phyloP scores from a whole-genome alignment of 2,888 invertebrate species.

The Perizoma flavofasciatum region DNA sequence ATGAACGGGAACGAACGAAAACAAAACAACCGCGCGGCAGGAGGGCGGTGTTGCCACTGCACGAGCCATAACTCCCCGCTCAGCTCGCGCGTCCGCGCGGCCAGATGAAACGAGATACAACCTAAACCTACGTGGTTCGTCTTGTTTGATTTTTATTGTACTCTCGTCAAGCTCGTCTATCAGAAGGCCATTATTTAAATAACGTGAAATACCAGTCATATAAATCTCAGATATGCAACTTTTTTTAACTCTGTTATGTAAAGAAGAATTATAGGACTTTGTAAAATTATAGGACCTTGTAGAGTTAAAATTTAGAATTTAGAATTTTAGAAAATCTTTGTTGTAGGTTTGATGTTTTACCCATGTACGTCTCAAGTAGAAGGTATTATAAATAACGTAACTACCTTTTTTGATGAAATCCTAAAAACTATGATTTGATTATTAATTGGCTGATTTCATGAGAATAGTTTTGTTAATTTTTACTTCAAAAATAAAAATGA shows the following conservation, averaged over 20 bases:
- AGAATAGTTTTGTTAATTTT: too few species aligned
- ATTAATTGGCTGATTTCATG: too few species aligned
- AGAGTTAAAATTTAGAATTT: too few species aligned
- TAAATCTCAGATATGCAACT: slow-evolving; percentile 47
- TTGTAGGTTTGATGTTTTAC: too few species aligned
- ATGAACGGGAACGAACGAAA: slow-evolving; percentile 52
- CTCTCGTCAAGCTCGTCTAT: slow-evolving; percentile 33
- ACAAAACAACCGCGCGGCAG: slow-evolving; percentile 66
- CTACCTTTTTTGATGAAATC: too few species aligned
- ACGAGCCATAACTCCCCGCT: slow-evolving; percentile 53
- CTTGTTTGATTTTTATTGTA: slow-evolving; percentile 36
- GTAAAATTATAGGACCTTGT: too few species aligned
- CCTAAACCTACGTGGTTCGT: slow-evolving; percentile 38
- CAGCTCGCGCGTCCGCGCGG: slow-evolving; percentile 29
- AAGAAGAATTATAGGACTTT: too few species aligned
- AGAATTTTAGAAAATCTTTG: too few species aligned
- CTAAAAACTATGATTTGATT: too few species aligned
- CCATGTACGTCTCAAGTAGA: too few species aligned
- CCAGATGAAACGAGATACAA: slow-evolving; percentile 51
- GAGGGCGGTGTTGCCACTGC: slow-evolving; percentile 79
- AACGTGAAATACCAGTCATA: slow-evolving; percentile 47
- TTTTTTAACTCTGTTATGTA: slow-evolving; percentile 43
- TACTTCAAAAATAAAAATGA: too few species aligned
- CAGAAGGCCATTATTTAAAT: slow-evolving; percentile 34
- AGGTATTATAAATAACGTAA: too few species aligned